phyloP scores from a whole-genome alignment of 2,113 vertebrate species.

The Regulus satrapa region DNA sequence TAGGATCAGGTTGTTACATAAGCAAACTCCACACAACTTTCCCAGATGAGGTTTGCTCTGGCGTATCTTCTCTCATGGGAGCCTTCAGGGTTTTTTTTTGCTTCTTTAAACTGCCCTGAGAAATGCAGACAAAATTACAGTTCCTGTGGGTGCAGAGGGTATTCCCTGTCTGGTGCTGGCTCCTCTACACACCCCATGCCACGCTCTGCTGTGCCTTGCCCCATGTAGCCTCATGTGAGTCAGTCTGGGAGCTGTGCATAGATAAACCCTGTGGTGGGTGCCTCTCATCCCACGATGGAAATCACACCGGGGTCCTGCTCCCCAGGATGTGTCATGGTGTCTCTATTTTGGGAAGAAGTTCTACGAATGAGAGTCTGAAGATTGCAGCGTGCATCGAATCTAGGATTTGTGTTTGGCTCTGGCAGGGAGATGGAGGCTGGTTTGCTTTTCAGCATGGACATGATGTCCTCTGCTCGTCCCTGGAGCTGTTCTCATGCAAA shows the following conservation, averaged over 20 bases:
- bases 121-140: background rate
- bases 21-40: background rate
- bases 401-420: background rate
- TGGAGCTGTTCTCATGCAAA: background rate
- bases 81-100: background rate
- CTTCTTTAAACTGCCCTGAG: background rate
- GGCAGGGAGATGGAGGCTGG: background rate
- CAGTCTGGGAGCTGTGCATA: background rate
- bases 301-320: background rate
- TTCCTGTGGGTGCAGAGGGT: background rate
- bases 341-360: background rate
- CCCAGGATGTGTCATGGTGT: background rate
- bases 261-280: background rate
- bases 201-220: background rate
- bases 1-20: background rate
- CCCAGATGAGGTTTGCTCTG: background rate
- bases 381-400: background rate
- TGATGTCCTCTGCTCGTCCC: background rate
- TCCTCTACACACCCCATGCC: rapidly evolving
- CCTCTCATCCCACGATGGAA: background rate
- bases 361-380: background rate
- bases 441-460: background rate
- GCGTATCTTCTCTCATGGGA: background rate
- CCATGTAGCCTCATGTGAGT: background rate
- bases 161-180: background rate